Percentiles rank a stretch among this genome's conserved stretches.
phyloP scores from a whole-genome alignment of 2,888 invertebrate genomes.

The Flabesymbios commensalis region DNA sequence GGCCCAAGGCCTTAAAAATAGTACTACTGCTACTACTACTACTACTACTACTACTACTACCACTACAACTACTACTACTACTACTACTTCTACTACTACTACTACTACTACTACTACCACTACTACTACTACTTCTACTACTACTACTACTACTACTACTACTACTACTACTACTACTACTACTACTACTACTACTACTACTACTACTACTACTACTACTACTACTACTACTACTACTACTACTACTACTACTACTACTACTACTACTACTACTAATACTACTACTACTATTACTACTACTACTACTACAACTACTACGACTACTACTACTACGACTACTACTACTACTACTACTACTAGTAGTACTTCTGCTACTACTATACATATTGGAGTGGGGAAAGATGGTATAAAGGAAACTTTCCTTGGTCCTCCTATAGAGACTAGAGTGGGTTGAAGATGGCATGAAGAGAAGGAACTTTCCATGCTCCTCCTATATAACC shows the following conservation, averaged over 20 bases:
- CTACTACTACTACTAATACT: too few relatives aligned
- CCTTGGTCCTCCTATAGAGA: too few relatives aligned
- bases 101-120: conserved; percentile 11
- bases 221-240: conserved; percentile 5
- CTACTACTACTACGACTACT: too few relatives aligned
- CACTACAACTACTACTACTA: conserved; percentile 4
- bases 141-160: conserved; percentile 4
- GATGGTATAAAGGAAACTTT: too few relatives aligned
- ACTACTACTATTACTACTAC: too few relatives aligned
- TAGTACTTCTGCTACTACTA: not conserved
- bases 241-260: conserved; percentile 1
- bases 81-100: conserved; percentile 13
- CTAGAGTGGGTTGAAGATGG: too few relatives aligned
- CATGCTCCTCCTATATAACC: too few relatives aligned
- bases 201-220: conserved; percentile 7
- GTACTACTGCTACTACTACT: not conserved
- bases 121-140: conserved; percentile 9
- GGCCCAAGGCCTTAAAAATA: too few relatives aligned
- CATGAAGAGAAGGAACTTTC: too few relatives aligned
- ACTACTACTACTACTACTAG: conserved; percentile 4
- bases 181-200: conserved; percentile 9
- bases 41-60: conserved; percentile 3
- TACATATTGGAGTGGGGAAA: too few relatives aligned
- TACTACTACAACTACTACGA: too few relatives aligned
- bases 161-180: conserved; percentile 4